Base-by-base conservation (phyloP, 1,140 invertebrate species). In the Drosophila varians region DNA sequence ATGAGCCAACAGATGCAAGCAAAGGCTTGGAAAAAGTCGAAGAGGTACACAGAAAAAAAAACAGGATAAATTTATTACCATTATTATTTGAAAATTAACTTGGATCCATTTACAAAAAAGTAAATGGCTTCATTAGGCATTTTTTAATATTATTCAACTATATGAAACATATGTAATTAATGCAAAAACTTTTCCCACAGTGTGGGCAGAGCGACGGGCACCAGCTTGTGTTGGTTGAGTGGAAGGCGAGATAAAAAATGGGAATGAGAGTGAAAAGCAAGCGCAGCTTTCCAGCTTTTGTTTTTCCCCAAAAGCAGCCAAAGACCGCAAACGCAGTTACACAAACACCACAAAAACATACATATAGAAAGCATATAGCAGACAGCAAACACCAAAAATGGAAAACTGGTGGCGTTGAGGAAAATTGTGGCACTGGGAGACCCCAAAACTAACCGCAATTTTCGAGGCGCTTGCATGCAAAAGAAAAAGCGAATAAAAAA, bases 281-380 rank as follows among this genome's bases (percentile, higher is more conserved):
- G 48, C 47, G 19, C 69, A 78, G 78, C 78, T 83, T 83, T 83
- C 74, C 79, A 86, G 80, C 80, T 84, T 86, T 86, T 84, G 76
- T 86, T 84, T 84, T 84, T 77, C 61, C 56, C 61, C 60, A 75
- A 64, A 71, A 66, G 66, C 55, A 73, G 45, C 61, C 55, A 62
- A 73, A 54, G 57, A 73, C 69, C 69, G 56, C 69, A 73, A 62
- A 73, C 80, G 76, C 76, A 84, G 79, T 84, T 86, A 84, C 72
- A 84, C 73, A 65, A 78, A 65, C 58, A 78, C 46, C 34, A 43
- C 23, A 58, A 23, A 56, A 18, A 61, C 55, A 38, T 25, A 68
- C 42, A 61, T 31, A 25, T 40, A 34, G 34, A 31, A 31, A 60
- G 38, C 40, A 60, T n/a, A 49, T 26, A 49, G 8, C 61, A 66